These are phyloP conservation scores for Pachyseris speciosa DNA, from an alignment of 64 coral and sea anemone species.

Conservation along the genomic window DNA sequence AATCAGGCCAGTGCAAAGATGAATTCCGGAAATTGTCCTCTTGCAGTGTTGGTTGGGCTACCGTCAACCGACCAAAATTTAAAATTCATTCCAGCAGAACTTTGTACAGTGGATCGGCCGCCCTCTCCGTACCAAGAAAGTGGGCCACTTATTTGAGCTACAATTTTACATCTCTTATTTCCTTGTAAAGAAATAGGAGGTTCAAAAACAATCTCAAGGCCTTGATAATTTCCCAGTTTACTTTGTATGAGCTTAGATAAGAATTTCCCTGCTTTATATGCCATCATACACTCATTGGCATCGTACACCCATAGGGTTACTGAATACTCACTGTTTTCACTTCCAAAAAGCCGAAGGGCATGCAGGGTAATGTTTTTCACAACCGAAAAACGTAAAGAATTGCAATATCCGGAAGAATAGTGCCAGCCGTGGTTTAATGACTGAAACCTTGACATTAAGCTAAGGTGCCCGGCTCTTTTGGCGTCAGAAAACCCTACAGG, in stretches of 20 bases:
- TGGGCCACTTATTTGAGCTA: background rate
- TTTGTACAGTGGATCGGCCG: background rate
- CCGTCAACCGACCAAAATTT: too few relatives aligned
- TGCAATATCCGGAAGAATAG: background rate
- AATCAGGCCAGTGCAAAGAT: too few relatives aligned
- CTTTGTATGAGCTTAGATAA: background rate
- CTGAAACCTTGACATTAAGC: background rate
- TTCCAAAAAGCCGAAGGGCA: slow-evolving; percentile 37
- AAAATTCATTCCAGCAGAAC: too few relatives aligned
- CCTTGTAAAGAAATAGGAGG: background rate
- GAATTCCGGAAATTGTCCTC: too few relatives aligned
- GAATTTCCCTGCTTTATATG: background rate
- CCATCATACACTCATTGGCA: background rate
- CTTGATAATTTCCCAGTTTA: background rate
- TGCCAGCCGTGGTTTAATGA: background rate
- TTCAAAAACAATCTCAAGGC: background rate
- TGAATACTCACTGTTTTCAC: background rate
- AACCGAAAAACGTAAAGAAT: background rate
- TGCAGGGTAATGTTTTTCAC: background rate
- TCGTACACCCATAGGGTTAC: background rate
- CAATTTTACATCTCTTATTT: background rate
- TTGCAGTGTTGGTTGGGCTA: too few relatives aligned
- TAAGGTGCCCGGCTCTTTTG: background rate
- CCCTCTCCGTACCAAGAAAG: background rate
- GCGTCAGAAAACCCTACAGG: background rate